These are phyloP conservation scores for Galerucella pusilla DNA, from an alignment of 2,888 invertebrate genomes.

Conservation along the genomic window DNA sequence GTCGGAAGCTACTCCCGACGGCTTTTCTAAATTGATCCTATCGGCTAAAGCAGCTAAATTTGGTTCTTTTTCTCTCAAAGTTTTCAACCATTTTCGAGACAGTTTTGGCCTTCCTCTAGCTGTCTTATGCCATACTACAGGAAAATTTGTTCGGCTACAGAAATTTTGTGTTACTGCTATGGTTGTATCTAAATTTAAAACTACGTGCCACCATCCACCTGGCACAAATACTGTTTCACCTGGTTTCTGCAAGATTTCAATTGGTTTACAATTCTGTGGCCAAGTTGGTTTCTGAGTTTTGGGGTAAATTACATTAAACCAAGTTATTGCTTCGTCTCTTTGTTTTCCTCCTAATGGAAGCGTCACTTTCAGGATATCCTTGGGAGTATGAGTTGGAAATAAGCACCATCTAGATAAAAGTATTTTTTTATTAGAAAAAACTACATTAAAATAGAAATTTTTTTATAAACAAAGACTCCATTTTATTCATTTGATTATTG, in stretches of 20 bases:
- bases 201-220: constrained; percentile 99
- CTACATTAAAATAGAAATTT: background rate
- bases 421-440: background rate
- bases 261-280: constrained; percentile 91
- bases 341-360: constrained; percentile 95
- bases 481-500: no score
- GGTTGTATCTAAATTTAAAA: constrained; percentile 94
- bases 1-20: constrained; percentile 94
- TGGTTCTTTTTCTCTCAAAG: constrained; percentile 74
- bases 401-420: constrained; percentile 85
- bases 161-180: constrained; percentile 99
- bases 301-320: constrained; percentile 97
- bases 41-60: constrained; percentile 84
- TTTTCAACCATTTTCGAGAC: constrained; percentile 89
- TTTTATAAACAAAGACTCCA: no score
- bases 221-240: constrained; percentile 99
- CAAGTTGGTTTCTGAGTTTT: constrained; percentile 88
- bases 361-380: constrained; percentile 92
- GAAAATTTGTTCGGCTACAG: constrained; percentile 94
- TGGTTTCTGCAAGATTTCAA: constrained; percentile 94
- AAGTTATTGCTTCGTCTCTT: constrained; percentile 97
- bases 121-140: constrained; percentile 98
- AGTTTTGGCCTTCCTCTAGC: constrained; percentile 94
- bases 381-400: constrained; percentile 96
- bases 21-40: constrained; percentile 83